A percentile compares a stretch with the other conserved stretches of the same genome.
Conservation (phyloP, 2,888 invertebrate genomes). For the Steinernema hermaphroditum region DNA sequence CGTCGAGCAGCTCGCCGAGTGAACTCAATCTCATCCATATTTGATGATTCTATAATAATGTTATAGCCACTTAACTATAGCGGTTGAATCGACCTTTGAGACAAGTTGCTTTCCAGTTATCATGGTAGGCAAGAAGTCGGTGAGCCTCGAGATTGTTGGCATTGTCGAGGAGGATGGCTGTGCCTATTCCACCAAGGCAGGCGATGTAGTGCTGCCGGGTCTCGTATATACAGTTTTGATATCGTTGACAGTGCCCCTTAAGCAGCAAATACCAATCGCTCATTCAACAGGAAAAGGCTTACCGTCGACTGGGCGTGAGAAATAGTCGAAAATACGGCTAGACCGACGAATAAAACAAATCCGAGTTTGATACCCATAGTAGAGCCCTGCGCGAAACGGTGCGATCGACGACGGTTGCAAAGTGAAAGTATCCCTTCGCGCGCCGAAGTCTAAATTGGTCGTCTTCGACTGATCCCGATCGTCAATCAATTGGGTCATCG, state of each 20-base stretch:
- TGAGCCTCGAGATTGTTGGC: constrained; percentile 13
- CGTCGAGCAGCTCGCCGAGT: constrained; percentile 4
- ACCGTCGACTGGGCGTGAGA: background rate
- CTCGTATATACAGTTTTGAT: constrained; percentile 22
- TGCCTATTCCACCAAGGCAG: constrained; percentile 9
- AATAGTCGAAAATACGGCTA: background rate
- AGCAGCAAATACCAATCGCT: background rate
- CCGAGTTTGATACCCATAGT: background rate
- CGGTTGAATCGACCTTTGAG: background rate
- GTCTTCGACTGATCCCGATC: constrained; percentile 16
- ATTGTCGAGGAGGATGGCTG: background rate
- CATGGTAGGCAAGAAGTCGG: constrained; percentile 1
- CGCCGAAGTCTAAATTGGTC: constrained; percentile 6
- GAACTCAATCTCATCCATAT: background rate
- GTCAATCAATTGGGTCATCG: constrained; percentile 30
- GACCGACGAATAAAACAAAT: background rate
- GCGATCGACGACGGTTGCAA: background rate
- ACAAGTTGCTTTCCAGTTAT: constrained; percentile 23
- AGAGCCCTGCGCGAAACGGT: background rate
- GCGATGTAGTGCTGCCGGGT: constrained; percentile 19
- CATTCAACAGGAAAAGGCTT: background rate
- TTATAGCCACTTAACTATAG: background rate
- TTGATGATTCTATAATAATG: background rate
- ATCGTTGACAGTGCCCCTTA: constrained; percentile 21
- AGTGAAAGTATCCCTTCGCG: constrained; percentile 26